Conservation (phyloP, 2,797 vertebrate species). For the Basileuterus tristriatus region DNA sequence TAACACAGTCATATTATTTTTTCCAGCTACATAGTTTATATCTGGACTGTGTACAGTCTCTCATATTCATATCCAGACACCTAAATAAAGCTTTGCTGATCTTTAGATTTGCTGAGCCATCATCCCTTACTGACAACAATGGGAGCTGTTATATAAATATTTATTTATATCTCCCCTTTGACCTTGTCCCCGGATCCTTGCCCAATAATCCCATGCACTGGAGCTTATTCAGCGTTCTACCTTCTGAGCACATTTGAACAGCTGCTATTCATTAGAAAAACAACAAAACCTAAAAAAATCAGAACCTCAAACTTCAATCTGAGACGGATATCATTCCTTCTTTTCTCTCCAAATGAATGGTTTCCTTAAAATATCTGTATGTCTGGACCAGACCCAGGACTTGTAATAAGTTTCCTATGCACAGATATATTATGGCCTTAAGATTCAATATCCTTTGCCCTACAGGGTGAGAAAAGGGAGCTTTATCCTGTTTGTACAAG, state of each 20-base stretch:
- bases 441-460: constrained; percentile 57
- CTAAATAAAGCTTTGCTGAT: constrained; percentile 11
- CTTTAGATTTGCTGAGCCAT: constrained; percentile 21
- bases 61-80: background rate
- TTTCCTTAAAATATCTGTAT: constrained; percentile 55
- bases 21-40: background rate
- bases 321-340: constrained; percentile 29
- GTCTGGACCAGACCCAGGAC: constrained; percentile 12
- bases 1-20: background rate
- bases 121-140: background rate
- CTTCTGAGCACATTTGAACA: constrained; percentile 26
- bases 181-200: background rate
- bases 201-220: background rate
- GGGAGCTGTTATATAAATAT: constrained; percentile 22
- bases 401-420: constrained; percentile 38
- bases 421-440: constrained; percentile 23
- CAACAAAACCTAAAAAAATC: background rate
- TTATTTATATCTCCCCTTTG: constrained; percentile 43
- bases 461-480: constrained; percentile 58
- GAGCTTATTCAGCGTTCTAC: constrained; percentile 5
- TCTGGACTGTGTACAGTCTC: background rate
- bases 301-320: constrained; percentile 7
- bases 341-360: constrained; percentile 62
- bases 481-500: constrained; percentile 41
- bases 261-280: constrained; percentile 44